Percentiles rank a stretch among this genome's conserved stretches.
Evolutionary conservation across 2,113 vertebrate species (phyloP).

Genomic region (Porphyrio hochstetteri): DNA sequence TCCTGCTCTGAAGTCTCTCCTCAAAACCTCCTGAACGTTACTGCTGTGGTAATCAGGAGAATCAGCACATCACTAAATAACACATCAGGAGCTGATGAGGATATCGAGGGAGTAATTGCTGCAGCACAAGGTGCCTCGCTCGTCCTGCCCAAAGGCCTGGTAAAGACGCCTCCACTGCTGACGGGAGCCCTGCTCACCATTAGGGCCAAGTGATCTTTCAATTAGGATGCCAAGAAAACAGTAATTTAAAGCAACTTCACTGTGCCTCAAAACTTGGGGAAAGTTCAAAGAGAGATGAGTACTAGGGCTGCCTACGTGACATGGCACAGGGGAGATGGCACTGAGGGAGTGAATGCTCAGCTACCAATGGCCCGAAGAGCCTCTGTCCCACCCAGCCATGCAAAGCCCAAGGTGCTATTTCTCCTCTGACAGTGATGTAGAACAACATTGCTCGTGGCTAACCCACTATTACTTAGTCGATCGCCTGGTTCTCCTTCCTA

Average conservation of each 20-base stretch:
- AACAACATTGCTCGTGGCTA: rapidly evolving
- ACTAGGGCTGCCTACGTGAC: background rate
- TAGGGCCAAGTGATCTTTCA: background rate
- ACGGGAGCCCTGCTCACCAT: background rate
- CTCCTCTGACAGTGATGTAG: background rate
- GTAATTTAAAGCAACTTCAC: background rate
- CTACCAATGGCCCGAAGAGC: background rate
- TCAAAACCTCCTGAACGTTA: background rate
- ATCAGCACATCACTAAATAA: background rate
- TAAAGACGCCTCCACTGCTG: background rate
- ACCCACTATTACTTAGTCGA: background rate
- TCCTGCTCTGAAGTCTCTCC: background rate
- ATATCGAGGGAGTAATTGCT: background rate
- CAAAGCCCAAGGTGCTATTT: background rate
- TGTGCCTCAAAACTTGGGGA: background rate
- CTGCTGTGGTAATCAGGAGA: background rate
- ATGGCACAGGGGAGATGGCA: background rate
- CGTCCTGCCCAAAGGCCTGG: background rate
- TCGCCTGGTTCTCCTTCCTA: background rate
- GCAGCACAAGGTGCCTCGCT: background rate
- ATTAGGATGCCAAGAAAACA: background rate
- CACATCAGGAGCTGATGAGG: rapidly evolving
- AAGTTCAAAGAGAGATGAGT: background rate
- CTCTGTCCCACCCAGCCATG: background rate
- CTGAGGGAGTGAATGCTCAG: rapidly evolving